Evolutionary conservation across 1,140 invertebrate genomes (phyloP), one percentile per base, ranked within the genome.

Genomic region (Psix sp.): DNA sequence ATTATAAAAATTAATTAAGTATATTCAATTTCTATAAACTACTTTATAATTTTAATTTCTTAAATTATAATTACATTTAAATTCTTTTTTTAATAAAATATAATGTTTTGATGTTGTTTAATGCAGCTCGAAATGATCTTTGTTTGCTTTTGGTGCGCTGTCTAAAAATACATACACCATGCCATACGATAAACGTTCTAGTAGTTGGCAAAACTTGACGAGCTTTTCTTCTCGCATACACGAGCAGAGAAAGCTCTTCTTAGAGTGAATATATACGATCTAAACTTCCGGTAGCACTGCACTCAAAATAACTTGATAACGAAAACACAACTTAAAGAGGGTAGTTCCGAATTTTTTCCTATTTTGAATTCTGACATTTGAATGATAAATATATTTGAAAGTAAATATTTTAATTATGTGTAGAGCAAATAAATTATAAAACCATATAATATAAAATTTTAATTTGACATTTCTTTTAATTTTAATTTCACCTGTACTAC

Each of bases 301-400:
- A 54, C 65, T 67, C 54, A 68, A 77, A 77, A 77, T 77, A 77
- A 68, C 70, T 72, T 38, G 48, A 71, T 60, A 62, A 26, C 5
- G 48, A 40, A 62, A 71, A 60, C 51, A 71, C 33, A 20, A 62
- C 15, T 26, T 29, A 40, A 54, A 33, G 43, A n/a, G 66, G 29
- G 43, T 31, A 9, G 48, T 59, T 60, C 46, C 49, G 54, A 15
- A 35, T n/a, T 6, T 49, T 49, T 67, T 43, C 43, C 36, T 20
- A 0, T 52, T n/a, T 52, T 43, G 56, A 36, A 46, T 45, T n/a
- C n/a, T n/a, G n/a, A n/a, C n/a, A n/a, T n/a, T n/a, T n/a, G n/a
- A n/a, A n/a, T n/a, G n/a, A n/a, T n/a, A n/a, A n/a, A n/a, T n/a
- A n/a, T n/a, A n/a, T n/a, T n/a, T n/a, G n/a, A n/a, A n/a, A n/a